These are phyloP conservation scores for Chamaetylas fuelleborni DNA, from an alignment of 2,113 vertebrate species.

Conservation along the genomic window DNA sequence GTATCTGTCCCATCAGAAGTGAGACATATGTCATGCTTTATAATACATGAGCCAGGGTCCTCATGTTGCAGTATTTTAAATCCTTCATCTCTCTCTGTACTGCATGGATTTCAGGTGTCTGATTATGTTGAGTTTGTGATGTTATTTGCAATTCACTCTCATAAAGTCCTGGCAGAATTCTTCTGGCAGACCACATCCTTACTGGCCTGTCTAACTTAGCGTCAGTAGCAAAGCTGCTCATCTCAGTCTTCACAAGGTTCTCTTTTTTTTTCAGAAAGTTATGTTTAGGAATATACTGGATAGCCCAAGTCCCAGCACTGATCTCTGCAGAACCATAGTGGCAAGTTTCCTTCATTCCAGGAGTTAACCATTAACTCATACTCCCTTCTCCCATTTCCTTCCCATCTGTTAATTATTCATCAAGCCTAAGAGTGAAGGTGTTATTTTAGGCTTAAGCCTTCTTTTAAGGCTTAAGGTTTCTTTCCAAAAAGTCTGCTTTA, in stretches of 20 bases:
- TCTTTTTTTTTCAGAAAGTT: not conserved
- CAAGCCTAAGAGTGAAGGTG: not conserved
- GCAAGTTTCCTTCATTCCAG: not conserved
- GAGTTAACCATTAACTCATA: not conserved
- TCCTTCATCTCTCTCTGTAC: not conserved
- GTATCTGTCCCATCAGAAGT: not conserved
- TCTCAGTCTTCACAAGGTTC: not conserved
- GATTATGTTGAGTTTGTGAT: fast-evolving
- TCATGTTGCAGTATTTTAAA: not conserved
- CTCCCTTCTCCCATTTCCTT: not conserved
- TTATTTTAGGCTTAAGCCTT: not conserved
- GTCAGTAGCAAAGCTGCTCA: not conserved
- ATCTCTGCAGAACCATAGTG: not conserved
- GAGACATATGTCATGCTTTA: not conserved
- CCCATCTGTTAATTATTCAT: not conserved
- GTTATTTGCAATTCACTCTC: not conserved
- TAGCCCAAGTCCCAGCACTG: not conserved
- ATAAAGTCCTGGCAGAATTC: not conserved
- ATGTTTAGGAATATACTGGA: not conserved
- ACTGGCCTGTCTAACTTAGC: not conserved
- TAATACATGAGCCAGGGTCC: not conserved
- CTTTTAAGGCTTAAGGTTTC: not conserved
- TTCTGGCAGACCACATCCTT: not conserved
- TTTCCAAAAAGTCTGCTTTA: not conserved
- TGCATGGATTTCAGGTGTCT: not conserved